Evolutionary conservation across 2,888 invertebrate genomes (phyloP), one percentile per base, ranked within the genome.

Genomic region (Protonemura montana): DNA sequence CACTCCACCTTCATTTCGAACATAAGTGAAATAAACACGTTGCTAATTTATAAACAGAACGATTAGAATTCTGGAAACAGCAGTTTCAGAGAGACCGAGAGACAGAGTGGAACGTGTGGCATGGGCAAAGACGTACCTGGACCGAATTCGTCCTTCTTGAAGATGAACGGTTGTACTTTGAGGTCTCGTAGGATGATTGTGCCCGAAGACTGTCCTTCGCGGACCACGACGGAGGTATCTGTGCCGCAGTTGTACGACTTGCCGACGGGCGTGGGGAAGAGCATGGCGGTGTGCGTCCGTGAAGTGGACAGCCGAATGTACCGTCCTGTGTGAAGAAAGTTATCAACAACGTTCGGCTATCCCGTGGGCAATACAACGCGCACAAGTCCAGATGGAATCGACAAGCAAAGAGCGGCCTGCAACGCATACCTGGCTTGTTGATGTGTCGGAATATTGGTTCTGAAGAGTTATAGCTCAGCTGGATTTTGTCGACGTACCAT

Each of bases 161-260:
- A 96, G 94, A 97, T 97, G 91, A 97, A 98, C 29, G 97, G 96
- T 90, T 98, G 97, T 87, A 98, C 93, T 87, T 95, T 94, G 92
- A 97, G 92, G 88, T 95, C 94, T 29, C 95, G 93, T 21, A 95
- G 92, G 89, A 94, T 94, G 0, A 95, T 91, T 80, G 94, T 94
- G 0, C 95, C 95, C 86, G 93, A 93, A 21, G 84, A 26, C 25
- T 82, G 85, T 0, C 35, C 76, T 91, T 90, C 90, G 92, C 91
- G 90, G 88, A 97, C 91, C 0, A 94, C 93, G 0, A 96, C 92
- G 0, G 94, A 92, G 87, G 94, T 90, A 89, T 86, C 94, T 90
- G 95, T 96, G 80, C 93, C 93, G 90, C 98, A 98, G 85, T 94
- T 92, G 91, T 95, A 97, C 0, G 97, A 96, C 90, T 96, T 96